Base-by-base conservation (phyloP, 2,113 vertebrate genomes). In the Romanogobio albipinnatus region DNA sequence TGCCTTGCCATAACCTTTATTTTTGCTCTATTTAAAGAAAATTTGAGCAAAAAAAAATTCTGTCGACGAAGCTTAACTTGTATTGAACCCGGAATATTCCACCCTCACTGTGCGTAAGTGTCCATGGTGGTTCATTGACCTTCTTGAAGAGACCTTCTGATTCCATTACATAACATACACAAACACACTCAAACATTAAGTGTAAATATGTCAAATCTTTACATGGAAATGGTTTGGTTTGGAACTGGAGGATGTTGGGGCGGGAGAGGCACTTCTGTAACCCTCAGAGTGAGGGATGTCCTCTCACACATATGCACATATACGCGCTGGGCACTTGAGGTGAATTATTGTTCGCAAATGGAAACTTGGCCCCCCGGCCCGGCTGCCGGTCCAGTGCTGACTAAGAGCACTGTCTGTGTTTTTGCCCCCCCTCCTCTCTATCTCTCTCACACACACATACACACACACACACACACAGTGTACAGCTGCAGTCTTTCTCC, bases 331-430 rank as follows among this genome's bases (percentile, higher is more conserved):
- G 90, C 91, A 92, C 92, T 94, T 93, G 90, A 92, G 91, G 89
- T 92, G 93, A 95, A 94, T 94, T 94, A 95, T 94, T 94, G 92
- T 94, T 93, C 90, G 90, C 17, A 78, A 93, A 90, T 94, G 93
- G 94, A 95, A 95, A 95, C 93, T 94, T 94, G 92, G 93, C 92
- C 89, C 88, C 88, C 90, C 88, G 89, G 91, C 90, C 90, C 90
- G 85, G 80, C 88, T 90, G 88, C 90, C 90, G 88, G 92, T 89
- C 90, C 92, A 91, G 90, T 88, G 89, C 91, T 93, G 93, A 93
- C 89, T 92, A 92, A 93, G 91, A 92, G 87, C 90, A 92, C 89
- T 92, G 92, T 93, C 91, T 93, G 84, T 86, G 62, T 88, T 58
- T 87, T 70, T 51, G 58, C 83, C 68, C 53, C 87, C 74, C 17